Base-by-base conservation (phyloP, 2,113 vertebrate species). In the Mesocricetus auratus region DNA sequence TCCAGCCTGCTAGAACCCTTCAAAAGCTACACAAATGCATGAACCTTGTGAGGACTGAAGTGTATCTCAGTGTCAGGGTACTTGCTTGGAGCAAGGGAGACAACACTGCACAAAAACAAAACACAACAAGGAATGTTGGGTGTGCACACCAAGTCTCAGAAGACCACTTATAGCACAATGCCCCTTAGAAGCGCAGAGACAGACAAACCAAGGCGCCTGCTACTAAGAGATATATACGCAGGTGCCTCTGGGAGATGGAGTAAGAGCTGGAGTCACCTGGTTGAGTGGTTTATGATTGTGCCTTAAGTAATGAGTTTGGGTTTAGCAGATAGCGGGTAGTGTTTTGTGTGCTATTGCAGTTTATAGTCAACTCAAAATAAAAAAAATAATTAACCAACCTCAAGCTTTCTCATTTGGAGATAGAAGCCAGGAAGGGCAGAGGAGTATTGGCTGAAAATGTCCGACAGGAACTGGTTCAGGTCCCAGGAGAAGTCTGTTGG, bases 361-460 rank as follows among this genome's bases (percentile, higher is more conserved):
- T 39, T 64, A 89, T 45, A 64, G 66, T 66, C 92, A 89, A 66
- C 31, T 53, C 26, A 29, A 64, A 68, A 86, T 47, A 73, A 73
- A 45, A 45, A 94, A 81, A 92, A 94, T 91, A 88, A 87, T 31
- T 69, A 58, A 91, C 60, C 21, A 88, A 64, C 36, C n/a, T 69
- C 31, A 53, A 64, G 77, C 21, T 39, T 64, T 75, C 78, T 83
- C 45, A 66, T 90, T 42, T 60, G 69, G 92, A 87, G 75, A 68
- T 15, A 77, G 75, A 91, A 69, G 75, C 31, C 85, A 29, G 16
- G 26, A 42, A 71, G 36, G 16, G 33, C 15, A 73, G 69, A 19
- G 15, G 36, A 73, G 69, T 73, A 29, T 64, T 71, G 31, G 42
- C 71, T 78, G n/a, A 21, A 71, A 42, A 73, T 89, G 45, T n/a